Base-by-base conservation (phyloP, 2,113 vertebrate genomes). In the Platichthys stellatus region DNA sequence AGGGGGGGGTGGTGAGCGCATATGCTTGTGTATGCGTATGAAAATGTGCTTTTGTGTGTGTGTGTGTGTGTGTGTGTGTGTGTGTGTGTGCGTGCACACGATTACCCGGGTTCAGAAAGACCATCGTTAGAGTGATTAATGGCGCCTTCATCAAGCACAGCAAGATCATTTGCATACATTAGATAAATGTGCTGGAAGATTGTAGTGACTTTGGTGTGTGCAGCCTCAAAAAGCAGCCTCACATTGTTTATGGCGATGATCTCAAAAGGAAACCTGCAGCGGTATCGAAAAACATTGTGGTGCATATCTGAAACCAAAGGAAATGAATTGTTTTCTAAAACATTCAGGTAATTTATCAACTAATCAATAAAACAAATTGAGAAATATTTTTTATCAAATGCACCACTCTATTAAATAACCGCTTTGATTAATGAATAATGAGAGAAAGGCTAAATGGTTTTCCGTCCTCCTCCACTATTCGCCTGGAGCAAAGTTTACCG, bases 51-150 rank as follows among this genome's bases (percentile, higher is more conserved):
- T 49, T 31, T 23, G 47, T 3, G 53, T 3, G 53, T 49, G 40
- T 23, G 47, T 3, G 53, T 49, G 40, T 23, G 47, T 3, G 53
- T 49, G 40, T 23, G 47, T 3, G 53, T 49, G 40, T 23, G 47
- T 3, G 53, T 3, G 53, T 26, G 77, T 51, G 17, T 62, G 66
- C 63, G 21, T 74, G 81, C 57, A 77, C 83, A 86, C 91, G 92
- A 92, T 92, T 94, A 91, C 89, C 85, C 87, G 88, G 86, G 86
- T 94, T 94, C 91, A 92, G 92, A 93, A 92, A 93, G 90, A 91
- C 83, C 92, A 92, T 94, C 90, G 89, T 92, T 91, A 93, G 89
- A 80, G 86, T 94, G 94, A 95, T 95, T 94, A 95, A 95, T 94
- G 92, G 89, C 65, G 86, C 90, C 92, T 92, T 94, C 93, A 93